Base-by-base conservation (phyloP, 2,888 invertebrate genomes). In the Caenorhabditis sp. region DNA sequence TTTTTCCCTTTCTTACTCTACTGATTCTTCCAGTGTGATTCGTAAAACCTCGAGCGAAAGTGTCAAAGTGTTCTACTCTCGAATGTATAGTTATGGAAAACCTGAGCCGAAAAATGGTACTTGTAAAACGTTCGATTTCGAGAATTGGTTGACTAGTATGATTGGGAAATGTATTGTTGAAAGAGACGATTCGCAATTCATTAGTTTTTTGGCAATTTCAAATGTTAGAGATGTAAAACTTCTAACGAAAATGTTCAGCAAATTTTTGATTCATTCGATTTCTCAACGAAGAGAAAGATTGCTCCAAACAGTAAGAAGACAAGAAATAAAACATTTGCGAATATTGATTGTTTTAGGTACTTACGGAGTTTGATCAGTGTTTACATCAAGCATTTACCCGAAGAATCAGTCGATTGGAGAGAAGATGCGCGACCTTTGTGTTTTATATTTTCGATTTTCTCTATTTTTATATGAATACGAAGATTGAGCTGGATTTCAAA, bases 371-470 rank as follows among this genome's bases (percentile, higher is more conserved):
- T 56, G 72, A 72, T n/a, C 60, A 72, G 1, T 64, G 62, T 5
- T 43, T 72, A 14, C n/a, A 36, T 1, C 38, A 23, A 25, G 63
- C 63, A 5, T 14, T 2, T 8, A 21, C 20, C 25, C 50, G 54
- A 23, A 31, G 64, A 27, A 53, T 64, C 14, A 62, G 64, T 3
- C 53, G 25, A 8, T 57, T 58, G 1, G 67, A 67, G 2, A n/a
- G 67, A 54, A 49, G 54, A 2, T 49, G 67, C 1, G 58, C 63
- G 14, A 14, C 64, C 5, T 67, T 68, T 36, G 31, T 68, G 1
- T 72, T 72, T 38, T 72, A 67, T 52, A 64, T 67, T 8, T 65
- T 65, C 25, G 72, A 72, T 21, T 72, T 72, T 36, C 26, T 72
- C 20, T 72, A 72, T 59, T 53, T 27, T 3, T 72, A 62, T 49